Base-by-base conservation (phyloP, 2,888 invertebrate genomes). In the Deilephila elpenor region DNA sequence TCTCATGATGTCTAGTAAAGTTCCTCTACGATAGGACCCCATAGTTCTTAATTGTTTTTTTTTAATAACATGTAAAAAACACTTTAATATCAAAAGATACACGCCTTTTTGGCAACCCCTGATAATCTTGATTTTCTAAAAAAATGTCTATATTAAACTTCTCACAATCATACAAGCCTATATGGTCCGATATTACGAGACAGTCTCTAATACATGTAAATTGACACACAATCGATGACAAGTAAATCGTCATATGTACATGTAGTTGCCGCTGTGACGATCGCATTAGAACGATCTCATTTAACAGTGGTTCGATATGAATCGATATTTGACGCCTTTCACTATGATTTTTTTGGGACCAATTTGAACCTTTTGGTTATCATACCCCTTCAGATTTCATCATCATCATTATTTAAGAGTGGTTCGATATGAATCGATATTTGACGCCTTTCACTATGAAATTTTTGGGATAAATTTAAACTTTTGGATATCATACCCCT, bases 281-380 rank as follows among this genome's bases (percentile, higher is more conserved):
- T 29, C 51, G 51, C 20, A 34, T 72, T 72, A 64, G 62, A 56
- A 11, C 62, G 34, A 64, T 56, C 72, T 64, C 56, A 62, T 72
- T 62, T 20, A n/a, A 62, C 62, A 56, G 53, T 4, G 19, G 29
- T 72, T 29, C 25, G 19, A 67, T 53, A 25, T 37, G 7, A 37
- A 29, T 25, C 25, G 29, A 44, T 25, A 34, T 73, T 72, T 72
- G 8, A 59, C 72, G 67, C 72, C 72, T 73, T 73, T 73, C 67
- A 59, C 64, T 34, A 5, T 14, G 53, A 20, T 59, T 14, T 20
- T 32, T n/a, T 34, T 11, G 6, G 8, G n/a, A 59, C 17, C 29
- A 71, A 5, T 71, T 59, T 34, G 5, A 19, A 56, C 53, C 5
- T 19, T 56, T 44, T 44, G 44, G 1, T 11, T 44, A 11, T 44